These are phyloP conservation scores for Hyalella azteca DNA, from an alignment of 2,888 invertebrate species.

Conservation along the genomic window DNA sequence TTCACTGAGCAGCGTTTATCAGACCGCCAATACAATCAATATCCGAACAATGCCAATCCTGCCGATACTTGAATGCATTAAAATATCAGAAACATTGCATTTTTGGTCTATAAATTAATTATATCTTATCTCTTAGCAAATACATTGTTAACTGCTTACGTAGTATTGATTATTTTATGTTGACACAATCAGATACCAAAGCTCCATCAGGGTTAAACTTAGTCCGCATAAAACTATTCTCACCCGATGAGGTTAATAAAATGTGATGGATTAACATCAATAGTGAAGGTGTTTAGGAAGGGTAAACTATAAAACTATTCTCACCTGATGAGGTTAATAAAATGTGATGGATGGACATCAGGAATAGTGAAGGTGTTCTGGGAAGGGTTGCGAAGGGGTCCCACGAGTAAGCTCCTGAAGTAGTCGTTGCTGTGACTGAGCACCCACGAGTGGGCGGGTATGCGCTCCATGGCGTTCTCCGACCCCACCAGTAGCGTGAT, in stretches of 20 bases:
- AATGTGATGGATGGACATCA: constrained; percentile 50
- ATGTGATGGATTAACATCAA: neutral
- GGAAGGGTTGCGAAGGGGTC: constrained; percentile 63
- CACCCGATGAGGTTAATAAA: neutral
- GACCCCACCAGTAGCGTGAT: constrained; percentile 71
- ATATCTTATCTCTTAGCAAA: too few relatives aligned
- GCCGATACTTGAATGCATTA: too few relatives aligned
- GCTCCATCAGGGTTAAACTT: too few relatives aligned
- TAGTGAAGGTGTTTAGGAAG: neutral
- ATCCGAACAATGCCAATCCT: too few relatives aligned
- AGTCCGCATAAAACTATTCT: too few relatives aligned
- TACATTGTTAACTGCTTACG: too few relatives aligned
- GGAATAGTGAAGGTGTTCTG: constrained; percentile 52
- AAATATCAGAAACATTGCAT: too few relatives aligned
- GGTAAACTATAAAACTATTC: neutral
- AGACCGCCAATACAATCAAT: too few relatives aligned
- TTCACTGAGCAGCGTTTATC: too few relatives aligned
- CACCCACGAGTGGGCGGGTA: constrained; percentile 73
- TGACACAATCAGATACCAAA: too few relatives aligned
- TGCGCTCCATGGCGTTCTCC: constrained; percentile 64
- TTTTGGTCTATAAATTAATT: too few relatives aligned
- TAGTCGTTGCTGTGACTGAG: constrained; percentile 72
- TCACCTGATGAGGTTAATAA: constrained; percentile 56
- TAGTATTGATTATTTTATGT: too few relatives aligned
- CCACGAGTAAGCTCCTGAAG: constrained; percentile 70